A percentile compares a stretch with the other conserved stretches of the same genome.
Evolutionary conservation across 2,113 vertebrate genomes (phyloP).

Genomic region (Pardalotus punctatus): DNA sequence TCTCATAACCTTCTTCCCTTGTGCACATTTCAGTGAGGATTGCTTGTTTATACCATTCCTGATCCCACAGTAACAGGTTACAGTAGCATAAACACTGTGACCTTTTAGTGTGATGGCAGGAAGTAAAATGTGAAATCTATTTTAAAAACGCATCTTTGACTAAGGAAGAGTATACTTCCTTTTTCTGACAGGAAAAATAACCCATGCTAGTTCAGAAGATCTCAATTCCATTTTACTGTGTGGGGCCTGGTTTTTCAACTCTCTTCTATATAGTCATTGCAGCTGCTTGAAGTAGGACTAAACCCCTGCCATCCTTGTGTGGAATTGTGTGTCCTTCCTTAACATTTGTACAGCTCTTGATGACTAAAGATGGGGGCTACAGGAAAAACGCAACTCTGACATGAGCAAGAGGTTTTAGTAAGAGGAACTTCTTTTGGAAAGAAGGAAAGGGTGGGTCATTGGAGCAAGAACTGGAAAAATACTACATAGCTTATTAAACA

Average conservation of each 20-base stretch:
- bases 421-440: not conserved
- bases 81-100: conserved; percentile 41
- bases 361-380: not conserved
- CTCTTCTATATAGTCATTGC: not conserved
- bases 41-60: conserved; percentile 28
- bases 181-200: conserved; percentile 50
- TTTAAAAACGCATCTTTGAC: conserved; percentile 50
- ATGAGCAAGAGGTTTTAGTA: not conserved
- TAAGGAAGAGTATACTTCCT: conserved; percentile 60
- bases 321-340: not conserved
- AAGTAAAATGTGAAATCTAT: conserved; percentile 60
- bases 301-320: not conserved
- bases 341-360: fast-evolving
- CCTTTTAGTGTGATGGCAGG: conserved; percentile 55
- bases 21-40: not conserved
- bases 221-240: not conserved
- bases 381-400: not conserved
- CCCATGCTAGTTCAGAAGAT: not conserved
- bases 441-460: not conserved
- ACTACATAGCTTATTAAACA: not conserved
- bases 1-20: conserved; percentile 38
- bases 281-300: not conserved
- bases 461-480: not conserved
- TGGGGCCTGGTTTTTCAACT: not conserved
- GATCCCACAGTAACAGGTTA: conserved; percentile 50